Evolutionary conservation across 2,113 vertebrate genomes (phyloP), one percentile per base, ranked within the genome.

Genomic region (Salvator merianae): DNA sequence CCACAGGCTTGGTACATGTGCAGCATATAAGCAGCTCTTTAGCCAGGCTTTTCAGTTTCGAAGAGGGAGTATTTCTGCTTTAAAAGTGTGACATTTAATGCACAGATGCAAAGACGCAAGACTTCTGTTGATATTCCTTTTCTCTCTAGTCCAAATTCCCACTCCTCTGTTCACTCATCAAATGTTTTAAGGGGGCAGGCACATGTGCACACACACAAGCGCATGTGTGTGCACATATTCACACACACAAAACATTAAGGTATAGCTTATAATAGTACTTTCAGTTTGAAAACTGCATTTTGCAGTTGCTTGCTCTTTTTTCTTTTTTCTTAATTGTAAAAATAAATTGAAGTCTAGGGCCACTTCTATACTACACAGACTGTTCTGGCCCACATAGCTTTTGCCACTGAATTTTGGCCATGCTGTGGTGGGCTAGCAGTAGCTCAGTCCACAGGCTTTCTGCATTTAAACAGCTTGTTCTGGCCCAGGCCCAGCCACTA

Each of bases 211-310:
- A 47, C 43, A 47, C 43, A 47, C 43, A 47, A 47, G 43, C 43
- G 10, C 43, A n/a, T n/a, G n/a, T n/a, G n/a, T 47, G 43, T 47
- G 43, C 43, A 47, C 10, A 7, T 47, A 5, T 47, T 5, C 43
- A 47, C 43, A 47, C 5, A 47, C 43, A 47, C 92, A 84, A 10
- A 34, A 2, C 91, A 89, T 84, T 83, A 90, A 91, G 90, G 86
- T 89, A 91, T 90, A 62, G 76, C 92, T 91, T 91, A 55, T 90
- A 91, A 81, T 89, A 89, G 88, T 92, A 87, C 84, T 91, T 91
- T 88, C 84, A 92, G 79, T 76, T 88, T 89, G 75, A 92, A 91
- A 90, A 89, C 89, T 88, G 63, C 20, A 66, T 75, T 86, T 85
- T 92, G 70, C 8, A n/a, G 12, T 26, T 22, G 6, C 7, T 50